A percentile compares a stretch with the other conserved stretches of the same genome.
phyloP scores from a whole-genome alignment of 2,888 invertebrate species.

The Orthosia cruda region DNA sequence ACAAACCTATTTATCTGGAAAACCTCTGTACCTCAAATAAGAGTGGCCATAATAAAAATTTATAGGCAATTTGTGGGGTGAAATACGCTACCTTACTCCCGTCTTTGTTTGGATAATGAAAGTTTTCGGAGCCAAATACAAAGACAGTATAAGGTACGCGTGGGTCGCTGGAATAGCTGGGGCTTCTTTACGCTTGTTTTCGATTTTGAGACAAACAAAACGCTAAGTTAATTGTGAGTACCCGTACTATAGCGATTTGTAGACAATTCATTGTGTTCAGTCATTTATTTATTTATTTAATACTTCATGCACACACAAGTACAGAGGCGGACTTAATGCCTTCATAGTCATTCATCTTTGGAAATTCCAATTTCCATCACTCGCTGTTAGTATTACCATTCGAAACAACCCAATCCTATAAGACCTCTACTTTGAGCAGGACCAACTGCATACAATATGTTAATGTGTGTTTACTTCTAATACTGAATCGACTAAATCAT shows the following conservation, averaged over 20 bases:
- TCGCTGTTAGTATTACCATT: too few relatives aligned
- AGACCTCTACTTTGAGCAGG: neutral
- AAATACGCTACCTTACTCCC: constrained; percentile 83
- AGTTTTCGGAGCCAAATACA: constrained; percentile 74
- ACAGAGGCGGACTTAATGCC: too few relatives aligned
- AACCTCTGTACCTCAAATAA: constrained; percentile 88
- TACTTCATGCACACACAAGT: too few relatives aligned
- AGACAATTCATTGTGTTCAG: too few relatives aligned
- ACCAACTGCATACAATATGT: too few relatives aligned
- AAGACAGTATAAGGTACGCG: constrained; percentile 68
- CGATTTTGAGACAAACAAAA: constrained; percentile 5
- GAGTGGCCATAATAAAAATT: constrained; percentile 90
- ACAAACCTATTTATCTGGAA: constrained; percentile 85
- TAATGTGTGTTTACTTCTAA: neutral
- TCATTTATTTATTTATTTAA: too few relatives aligned
- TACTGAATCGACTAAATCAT: neutral
- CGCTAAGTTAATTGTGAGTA: neutral
- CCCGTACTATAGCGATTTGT: too few relatives aligned
- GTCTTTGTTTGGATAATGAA: constrained; percentile 89
- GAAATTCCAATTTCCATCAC: too few relatives aligned
- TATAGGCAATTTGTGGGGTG: constrained; percentile 89
- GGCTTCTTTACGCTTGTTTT: constrained; percentile 36
- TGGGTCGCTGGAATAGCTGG: constrained; percentile 43
- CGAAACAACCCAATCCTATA: too few relatives aligned
- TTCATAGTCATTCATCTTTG: too few relatives aligned